Conservation (phyloP, 1,140 invertebrate species). For the Heliconius himera region DNA sequence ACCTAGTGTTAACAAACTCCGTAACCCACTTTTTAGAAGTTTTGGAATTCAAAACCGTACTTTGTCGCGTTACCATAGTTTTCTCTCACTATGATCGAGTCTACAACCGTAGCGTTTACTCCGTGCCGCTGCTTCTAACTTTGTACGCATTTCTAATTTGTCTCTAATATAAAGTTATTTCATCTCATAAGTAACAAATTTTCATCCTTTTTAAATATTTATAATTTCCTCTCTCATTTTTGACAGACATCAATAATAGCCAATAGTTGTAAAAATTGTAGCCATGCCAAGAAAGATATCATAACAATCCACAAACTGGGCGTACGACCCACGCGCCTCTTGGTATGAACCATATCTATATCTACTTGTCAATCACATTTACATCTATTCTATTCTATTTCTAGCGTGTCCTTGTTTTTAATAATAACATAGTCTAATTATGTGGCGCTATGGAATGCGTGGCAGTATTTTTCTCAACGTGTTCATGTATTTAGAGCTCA, state of each 20-base stretch:
- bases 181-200: too few relatives aligned
- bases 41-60: too few relatives aligned
- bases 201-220: too few relatives aligned
- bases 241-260: conserved; percentile 41
- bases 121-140: too few relatives aligned
- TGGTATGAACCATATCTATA: conserved; percentile 57
- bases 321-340: conserved; percentile 55
- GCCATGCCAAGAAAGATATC: conserved; percentile 55
- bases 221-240: too few relatives aligned
- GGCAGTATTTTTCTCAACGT: conserved; percentile 18
- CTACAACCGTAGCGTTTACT: too few relatives aligned
- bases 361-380: conserved; percentile 65
- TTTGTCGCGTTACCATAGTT: too few relatives aligned
- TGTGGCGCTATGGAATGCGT: conserved; percentile 36
- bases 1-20: too few relatives aligned
- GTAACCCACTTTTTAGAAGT: too few relatives aligned
- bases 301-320: conserved; percentile 42
- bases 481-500: not conserved
- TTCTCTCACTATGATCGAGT: too few relatives aligned
- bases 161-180: too few relatives aligned
- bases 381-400: conserved; percentile 58
- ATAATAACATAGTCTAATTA: conserved; percentile 56
- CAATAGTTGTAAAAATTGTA: conserved; percentile 46
- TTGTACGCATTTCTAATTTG: too few relatives aligned
- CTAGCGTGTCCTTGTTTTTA: conserved; percentile 53